Evolutionary conservation across 1,140 invertebrate species (phyloP).

Genomic region (Sycophaga agraensis): DNA sequence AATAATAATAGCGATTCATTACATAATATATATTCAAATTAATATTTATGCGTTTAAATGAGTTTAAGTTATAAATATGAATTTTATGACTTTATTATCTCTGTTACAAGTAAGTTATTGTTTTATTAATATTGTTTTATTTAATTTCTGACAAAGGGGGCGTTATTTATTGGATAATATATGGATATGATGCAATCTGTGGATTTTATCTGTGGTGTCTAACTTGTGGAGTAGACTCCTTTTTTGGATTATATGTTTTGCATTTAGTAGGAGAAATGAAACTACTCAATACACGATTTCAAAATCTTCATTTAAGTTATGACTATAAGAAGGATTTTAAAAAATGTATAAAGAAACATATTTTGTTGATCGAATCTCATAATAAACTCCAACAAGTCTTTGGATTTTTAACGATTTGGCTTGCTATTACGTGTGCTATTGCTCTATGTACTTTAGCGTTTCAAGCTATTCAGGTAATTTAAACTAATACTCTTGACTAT

Average conservation of each 20-base stretch:
- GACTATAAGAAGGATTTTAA: conserved; percentile 17
- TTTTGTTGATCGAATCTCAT: conserved; percentile 22
- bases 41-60: too few species aligned
- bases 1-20: too few species aligned
- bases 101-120: too few species aligned
- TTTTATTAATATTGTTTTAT: too few species aligned
- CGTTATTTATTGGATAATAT: conserved; percentile 28
- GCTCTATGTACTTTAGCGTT: conserved; percentile 37
- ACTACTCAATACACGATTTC: conserved; percentile 26
- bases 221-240: conserved; percentile 34
- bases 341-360: conserved; percentile 24
- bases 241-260: conserved; percentile 36
- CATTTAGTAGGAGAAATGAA: conserved; percentile 35
- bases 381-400: conserved; percentile 33
- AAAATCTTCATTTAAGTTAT: conserved; percentile 17
- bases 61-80: too few species aligned
- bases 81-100: too few species aligned
- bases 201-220: conserved; percentile 21
- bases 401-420: conserved; percentile 34
- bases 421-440: conserved; percentile 33
- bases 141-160: conserved; percentile 13
- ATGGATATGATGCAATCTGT: conserved; percentile 23
- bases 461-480: conserved; percentile 37
- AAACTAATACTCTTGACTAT: too few species aligned
- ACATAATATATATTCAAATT: too few species aligned